phyloP scores from a whole-genome alignment of 2,797 vertebrate species.

The Amniataba percoides region DNA sequence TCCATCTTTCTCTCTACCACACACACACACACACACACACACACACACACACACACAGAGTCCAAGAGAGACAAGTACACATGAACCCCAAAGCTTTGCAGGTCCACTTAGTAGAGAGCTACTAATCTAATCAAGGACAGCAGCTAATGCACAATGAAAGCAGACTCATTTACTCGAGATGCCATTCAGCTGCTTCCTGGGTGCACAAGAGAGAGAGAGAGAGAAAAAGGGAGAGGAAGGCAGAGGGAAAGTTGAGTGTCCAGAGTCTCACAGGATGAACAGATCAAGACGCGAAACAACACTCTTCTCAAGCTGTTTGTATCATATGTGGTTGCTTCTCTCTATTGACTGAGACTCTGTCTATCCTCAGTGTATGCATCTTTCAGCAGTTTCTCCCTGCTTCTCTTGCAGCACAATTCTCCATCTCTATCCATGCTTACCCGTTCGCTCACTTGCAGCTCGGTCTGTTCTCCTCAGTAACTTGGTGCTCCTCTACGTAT shows the following conservation, averaged over 20 bases:
- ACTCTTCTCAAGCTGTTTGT: slow-evolving; percentile 16
- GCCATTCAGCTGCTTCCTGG: slow-evolving; percentile 65
- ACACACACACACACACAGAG: slow-evolving; percentile 29
- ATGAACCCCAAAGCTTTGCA: slow-evolving; percentile 68
- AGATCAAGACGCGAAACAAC: slow-evolving; percentile 26
- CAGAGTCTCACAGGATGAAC: slow-evolving; percentile 40
- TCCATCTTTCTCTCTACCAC: slow-evolving; percentile 26
- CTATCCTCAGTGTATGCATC: slow-evolving; percentile 18
- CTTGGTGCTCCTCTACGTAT: slow-evolving; percentile 54
- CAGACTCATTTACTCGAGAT: slow-evolving; percentile 69
- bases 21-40: slow-evolving; percentile 34
- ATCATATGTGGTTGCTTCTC: neutral
- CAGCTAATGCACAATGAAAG: slow-evolving; percentile 80
- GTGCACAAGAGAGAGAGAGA: slow-evolving; percentile 3
- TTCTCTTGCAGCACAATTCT: neutral
- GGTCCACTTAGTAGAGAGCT: slow-evolving; percentile 74
- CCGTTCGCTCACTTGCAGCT: slow-evolving; percentile 61
- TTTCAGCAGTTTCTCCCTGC: slow-evolving; percentile 29
- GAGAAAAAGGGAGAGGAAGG: slow-evolving; percentile 23
- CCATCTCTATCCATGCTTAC: slow-evolving; percentile 49
- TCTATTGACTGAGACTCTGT: slow-evolving; percentile 16
- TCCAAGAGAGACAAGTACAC: slow-evolving; percentile 48
- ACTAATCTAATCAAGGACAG: slow-evolving; percentile 77
- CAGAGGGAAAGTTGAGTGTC: slow-evolving; percentile 62
- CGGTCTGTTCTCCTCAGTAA: slow-evolving; percentile 57